phyloP scores from a whole-genome alignment of 2,113 vertebrate species.

The Enhydra lutris region DNA sequence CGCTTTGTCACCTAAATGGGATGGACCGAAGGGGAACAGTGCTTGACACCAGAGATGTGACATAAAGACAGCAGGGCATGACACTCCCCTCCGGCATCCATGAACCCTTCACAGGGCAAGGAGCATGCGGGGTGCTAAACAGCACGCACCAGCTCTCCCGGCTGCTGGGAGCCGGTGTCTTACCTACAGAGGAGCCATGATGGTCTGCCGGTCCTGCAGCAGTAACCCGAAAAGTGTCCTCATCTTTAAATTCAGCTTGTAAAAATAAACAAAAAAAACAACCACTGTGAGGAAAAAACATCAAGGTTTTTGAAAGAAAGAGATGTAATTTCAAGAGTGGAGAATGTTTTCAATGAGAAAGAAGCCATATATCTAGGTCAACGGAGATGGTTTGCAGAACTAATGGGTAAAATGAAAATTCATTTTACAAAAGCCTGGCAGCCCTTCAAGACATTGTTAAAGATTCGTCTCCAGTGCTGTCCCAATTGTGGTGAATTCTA shows the following conservation, averaged over 20 bases:
- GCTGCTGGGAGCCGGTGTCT: neutral
- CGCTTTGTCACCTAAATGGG: neutral
- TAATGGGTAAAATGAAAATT: neutral
- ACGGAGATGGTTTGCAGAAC: neutral
- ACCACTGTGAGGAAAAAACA: neutral
- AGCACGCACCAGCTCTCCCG: neutral
- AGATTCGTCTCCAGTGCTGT: neutral
- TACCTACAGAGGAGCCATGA: neutral
- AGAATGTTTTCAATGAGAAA: conserved; percentile 12
- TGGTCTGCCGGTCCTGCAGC: neutral
- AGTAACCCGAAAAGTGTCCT: neutral
- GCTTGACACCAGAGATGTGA: neutral
- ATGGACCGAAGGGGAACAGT: neutral
- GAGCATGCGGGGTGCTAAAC: fast-evolving
- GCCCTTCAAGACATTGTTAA: neutral
- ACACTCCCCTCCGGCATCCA: neutral
- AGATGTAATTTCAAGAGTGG: neutral
- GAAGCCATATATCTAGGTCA: conserved; percentile 12
- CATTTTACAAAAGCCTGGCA: neutral
- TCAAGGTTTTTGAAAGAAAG: neutral
- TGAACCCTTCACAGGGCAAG: neutral
- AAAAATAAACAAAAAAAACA: conserved; percentile 15
- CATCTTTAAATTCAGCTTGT: neutral
- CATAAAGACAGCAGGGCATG: neutral
- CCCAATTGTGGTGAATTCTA: neutral